phyloP scores from a whole-genome alignment of 2,888 invertebrate genomes.

The Rhyacophila evoluta region DNA sequence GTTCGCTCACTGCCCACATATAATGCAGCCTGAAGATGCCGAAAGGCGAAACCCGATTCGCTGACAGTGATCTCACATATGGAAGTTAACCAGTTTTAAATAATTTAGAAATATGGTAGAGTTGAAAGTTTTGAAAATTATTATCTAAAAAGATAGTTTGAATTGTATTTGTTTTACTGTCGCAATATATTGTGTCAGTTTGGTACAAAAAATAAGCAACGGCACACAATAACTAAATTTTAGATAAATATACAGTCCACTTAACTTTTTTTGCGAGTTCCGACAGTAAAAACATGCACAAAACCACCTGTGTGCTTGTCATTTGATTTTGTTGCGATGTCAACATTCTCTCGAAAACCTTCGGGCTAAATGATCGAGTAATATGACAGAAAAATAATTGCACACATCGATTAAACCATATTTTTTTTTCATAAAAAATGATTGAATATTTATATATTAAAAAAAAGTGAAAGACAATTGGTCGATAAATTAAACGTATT shows the following conservation, averaged over 20 bases:
- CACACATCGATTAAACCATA: not conserved
- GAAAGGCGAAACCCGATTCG: no score
- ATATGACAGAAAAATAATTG: not conserved
- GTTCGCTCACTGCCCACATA: no score
- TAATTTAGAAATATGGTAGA: no score
- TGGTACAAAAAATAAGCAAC: no score
- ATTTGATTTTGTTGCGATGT: not conserved
- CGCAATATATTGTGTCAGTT: no score
- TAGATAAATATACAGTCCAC: not conserved
- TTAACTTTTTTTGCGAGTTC: not conserved
- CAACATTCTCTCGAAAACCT: conserved; percentile 10
- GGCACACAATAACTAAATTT: not conserved
- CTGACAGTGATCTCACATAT: no score
- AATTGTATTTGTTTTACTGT: no score
- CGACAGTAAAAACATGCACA: not conserved
- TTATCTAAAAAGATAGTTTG: no score
- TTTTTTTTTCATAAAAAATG: not conserved
- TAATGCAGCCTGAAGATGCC: no score
- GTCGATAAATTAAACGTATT: not conserved
- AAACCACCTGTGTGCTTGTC: not conserved
- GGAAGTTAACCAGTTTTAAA: no score
- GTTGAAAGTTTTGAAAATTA: no score
- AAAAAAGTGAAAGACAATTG: not conserved
- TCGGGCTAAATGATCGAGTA: not conserved
- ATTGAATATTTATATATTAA: not conserved